phyloP scores from a whole-genome alignment of 2,888 invertebrate species.

The Hyalella azteca region DNA sequence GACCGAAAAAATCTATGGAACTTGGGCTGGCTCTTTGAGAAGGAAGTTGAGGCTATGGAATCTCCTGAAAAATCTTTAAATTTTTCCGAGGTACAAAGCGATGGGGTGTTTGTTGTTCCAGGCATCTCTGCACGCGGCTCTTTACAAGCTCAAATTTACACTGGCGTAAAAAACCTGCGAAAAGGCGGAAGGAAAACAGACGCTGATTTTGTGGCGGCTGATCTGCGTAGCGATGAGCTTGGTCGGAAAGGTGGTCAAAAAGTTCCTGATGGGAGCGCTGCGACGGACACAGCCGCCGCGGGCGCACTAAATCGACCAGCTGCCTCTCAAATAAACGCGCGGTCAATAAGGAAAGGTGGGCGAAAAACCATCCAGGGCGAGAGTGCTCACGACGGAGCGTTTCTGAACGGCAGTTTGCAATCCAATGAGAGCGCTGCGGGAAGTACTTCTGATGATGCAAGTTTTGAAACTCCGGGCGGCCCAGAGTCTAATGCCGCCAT shows the following conservation, averaged over 20 bases:
- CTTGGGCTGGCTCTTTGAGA: slow-evolving; percentile 28
- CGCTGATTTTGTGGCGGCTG: not conserved
- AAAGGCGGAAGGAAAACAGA: not conserved
- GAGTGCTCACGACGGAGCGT: too few species aligned
- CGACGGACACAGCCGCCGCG: not conserved
- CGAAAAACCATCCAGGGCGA: not conserved
- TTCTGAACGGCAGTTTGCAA: too few species aligned
- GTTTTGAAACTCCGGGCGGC: not conserved
- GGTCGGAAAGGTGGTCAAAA: slow-evolving; percentile 19
- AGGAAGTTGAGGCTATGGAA: slow-evolving; percentile 22
- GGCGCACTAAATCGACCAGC: not conserved
- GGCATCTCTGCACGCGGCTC: not conserved
- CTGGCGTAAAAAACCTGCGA: not conserved
- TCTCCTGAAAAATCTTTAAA: not conserved
- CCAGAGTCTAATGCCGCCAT: slow-evolving; percentile 42
- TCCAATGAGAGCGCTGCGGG: too few species aligned
- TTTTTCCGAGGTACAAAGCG: slow-evolving; percentile 13
- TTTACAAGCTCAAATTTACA: not conserved
- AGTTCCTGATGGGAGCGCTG: not conserved
- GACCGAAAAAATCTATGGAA: slow-evolving; percentile 23
- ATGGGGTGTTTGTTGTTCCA: not conserved
- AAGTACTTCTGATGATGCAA: not conserved
- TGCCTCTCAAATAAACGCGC: not conserved
- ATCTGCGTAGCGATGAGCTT: not conserved
- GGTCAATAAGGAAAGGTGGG: slow-evolving; percentile 1